Evolutionary conservation across 1,140 invertebrate species (phyloP).

Genomic region (Heliothis subflexa): DNA sequence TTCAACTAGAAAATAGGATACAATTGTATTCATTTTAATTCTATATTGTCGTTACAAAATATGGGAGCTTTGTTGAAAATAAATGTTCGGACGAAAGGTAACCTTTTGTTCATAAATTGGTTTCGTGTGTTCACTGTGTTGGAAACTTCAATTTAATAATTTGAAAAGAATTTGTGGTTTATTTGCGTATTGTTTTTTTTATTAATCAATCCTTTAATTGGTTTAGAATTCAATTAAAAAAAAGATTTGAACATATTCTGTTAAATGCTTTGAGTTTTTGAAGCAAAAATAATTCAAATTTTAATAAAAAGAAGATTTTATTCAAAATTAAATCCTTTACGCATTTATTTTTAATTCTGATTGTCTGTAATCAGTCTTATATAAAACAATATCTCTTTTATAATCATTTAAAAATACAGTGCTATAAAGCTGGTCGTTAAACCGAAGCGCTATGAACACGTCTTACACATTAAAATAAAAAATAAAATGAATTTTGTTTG

Average conservation of each 20-base stretch:
- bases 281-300: no score
- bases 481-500: conserved; percentile 21
- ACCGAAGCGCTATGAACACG: neutral
- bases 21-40: conserved; percentile 41
- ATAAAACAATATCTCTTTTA: no score
- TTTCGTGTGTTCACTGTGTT: neutral
- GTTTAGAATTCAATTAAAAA: no score
- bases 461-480: neutral
- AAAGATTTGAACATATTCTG: no score
- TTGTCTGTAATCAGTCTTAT: neutral
- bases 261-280: no score
- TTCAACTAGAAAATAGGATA: conserved; percentile 41
- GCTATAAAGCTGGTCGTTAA: neutral
- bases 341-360: neutral
- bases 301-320: no score
- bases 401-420: neutral
- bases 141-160: conserved; percentile 22
- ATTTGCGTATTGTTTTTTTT: conserved; percentile 18
- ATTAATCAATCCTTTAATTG: neutral
- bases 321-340: no score
- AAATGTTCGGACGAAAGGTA: neutral
- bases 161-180: neutral
- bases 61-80: conserved; percentile 16
- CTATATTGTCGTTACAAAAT: conserved; percentile 15
- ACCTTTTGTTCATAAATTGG: conserved; percentile 21